Conservation (phyloP, 2,888 invertebrate species). For the Trimorus sp. region DNA sequence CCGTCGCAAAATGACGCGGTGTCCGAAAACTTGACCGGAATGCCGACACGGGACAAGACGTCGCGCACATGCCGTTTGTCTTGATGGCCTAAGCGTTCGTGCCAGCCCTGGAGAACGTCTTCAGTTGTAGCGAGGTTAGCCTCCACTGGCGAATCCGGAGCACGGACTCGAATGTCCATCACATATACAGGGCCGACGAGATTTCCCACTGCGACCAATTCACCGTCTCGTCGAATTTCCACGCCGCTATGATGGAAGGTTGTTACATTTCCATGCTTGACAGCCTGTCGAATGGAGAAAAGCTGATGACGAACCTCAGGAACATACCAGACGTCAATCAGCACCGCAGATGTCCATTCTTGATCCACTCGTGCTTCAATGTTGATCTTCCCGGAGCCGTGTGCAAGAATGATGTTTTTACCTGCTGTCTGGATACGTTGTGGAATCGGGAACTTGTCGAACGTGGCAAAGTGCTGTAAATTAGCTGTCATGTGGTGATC, state of each 20-base stretch:
- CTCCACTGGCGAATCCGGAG: slow-evolving; percentile 47
- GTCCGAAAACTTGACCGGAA: slow-evolving; percentile 60
- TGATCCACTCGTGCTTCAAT: slow-evolving; percentile 10
- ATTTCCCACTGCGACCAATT: slow-evolving; percentile 62
- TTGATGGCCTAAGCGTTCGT: slow-evolving; percentile 67
- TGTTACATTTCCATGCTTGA: slow-evolving; percentile 55
- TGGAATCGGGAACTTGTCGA: slow-evolving; percentile 53
- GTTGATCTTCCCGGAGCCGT: slow-evolving; percentile 22
- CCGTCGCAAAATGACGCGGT: slow-evolving; percentile 65
- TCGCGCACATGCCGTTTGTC: slow-evolving; percentile 69
- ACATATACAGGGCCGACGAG: slow-evolving; percentile 55
- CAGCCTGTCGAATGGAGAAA: slow-evolving; percentile 66
- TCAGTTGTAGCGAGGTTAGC: slow-evolving; percentile 62
- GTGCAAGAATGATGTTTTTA: slow-evolving; percentile 49
- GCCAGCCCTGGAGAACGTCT: slow-evolving; percentile 68
- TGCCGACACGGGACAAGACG: slow-evolving; percentile 63
- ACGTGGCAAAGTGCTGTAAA: slow-evolving; percentile 47
- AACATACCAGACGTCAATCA: slow-evolving; percentile 61
- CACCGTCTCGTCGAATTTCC: slow-evolving; percentile 45
- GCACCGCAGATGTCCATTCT: slow-evolving; percentile 33
- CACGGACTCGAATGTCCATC: slow-evolving; percentile 64
- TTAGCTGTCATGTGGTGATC: slow-evolving; percentile 63
- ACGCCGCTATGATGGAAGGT: slow-evolving; percentile 59
- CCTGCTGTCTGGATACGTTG: slow-evolving; percentile 55
- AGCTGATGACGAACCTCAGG: slow-evolving; percentile 56